Evolutionary conservation across 1,140 invertebrate species (phyloP), one percentile per base, ranked within the genome.

Genomic region (Sesamia nonagrioides): DNA sequence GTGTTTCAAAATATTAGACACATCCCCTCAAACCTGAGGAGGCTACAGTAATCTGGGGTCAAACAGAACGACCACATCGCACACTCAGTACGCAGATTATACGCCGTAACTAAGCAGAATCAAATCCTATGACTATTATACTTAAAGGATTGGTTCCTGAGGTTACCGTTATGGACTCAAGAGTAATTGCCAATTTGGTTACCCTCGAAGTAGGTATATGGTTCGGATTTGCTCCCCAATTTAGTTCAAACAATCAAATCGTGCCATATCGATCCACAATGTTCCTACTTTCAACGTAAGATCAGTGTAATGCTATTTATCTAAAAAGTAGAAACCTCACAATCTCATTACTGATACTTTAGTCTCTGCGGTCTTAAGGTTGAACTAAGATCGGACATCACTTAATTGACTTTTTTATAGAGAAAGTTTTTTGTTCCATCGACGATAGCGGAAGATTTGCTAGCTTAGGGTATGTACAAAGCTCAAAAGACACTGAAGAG

Each of bases 31-130:
- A 40, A 33, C 52, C 0, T 86, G 85, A 13, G 84, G 85, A 11
- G 84, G 77, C 0, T 73, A 77, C 6, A 79, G 83, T 37, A 82
- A 77, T 50, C 74, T 88, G 17, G 87, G 86, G 74, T 60, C 84
- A 15, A 84, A 84, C 40, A 54, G 63, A 87, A 87, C 74, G 60
- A 66, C 35, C 82, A 88, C 52, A 86, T 89, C 17, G 85, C 84
- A 9, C 84, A 87, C 75, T 77, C 84, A 45, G 75, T 82, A 66
- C 78, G 87, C 6, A 80, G 86, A 79, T 50, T 84, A 15, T 87
- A 84, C 80, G 86, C 88, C 77, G 87, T 84, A 78, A 82, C 56
- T 52, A 48, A 56, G 60, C 48, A 7, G 9, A 69, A 52, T 33
- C 13, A 52, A 15, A n/a, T 69, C 27, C 17, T 52, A 74, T 52